These are phyloP conservation scores for Epirrita christyi DNA, from an alignment of 2,888 invertebrate genomes.

Conservation along the genomic window DNA sequence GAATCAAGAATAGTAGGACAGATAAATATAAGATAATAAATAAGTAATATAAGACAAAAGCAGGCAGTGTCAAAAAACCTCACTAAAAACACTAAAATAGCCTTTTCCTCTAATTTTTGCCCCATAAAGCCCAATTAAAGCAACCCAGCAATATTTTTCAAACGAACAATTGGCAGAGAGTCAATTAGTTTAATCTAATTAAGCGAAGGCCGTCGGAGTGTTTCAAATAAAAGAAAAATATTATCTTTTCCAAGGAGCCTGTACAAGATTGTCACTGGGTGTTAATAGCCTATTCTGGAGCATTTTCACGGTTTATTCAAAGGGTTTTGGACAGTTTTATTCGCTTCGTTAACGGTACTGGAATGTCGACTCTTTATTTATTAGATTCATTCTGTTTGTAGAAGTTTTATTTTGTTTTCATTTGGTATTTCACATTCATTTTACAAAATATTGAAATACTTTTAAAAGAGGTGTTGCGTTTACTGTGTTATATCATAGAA, in stretches of 20 bases:
- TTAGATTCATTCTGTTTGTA: conserved; percentile 54
- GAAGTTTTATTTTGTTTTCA: conserved; percentile 31
- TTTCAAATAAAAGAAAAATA: conserved; percentile 78
- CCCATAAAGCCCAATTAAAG: conserved; percentile 41
- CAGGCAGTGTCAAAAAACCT: neutral
- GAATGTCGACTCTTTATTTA: conserved; percentile 64
- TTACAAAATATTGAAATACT: neutral
- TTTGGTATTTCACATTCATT: conserved; percentile 12
- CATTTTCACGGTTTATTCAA: conserved; percentile 75
- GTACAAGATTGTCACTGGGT: conserved; percentile 72
- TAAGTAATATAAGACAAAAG: no score
- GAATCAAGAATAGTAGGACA: no score
- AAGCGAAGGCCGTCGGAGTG: conserved; percentile 57
- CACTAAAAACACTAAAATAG: conserved; percentile 20
- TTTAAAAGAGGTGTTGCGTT: neutral
- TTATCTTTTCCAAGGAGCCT: conserved; percentile 66
- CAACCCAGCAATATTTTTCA: conserved; percentile 52
- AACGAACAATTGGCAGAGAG: conserved; percentile 56
- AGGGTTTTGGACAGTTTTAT: conserved; percentile 72
- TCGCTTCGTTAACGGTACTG: conserved; percentile 72
- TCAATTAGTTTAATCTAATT: conserved; percentile 75
- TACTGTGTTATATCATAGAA: no score
- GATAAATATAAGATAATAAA: no score
- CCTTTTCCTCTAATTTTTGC: conserved; percentile 22
- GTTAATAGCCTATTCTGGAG: conserved; percentile 75